phyloP scores from a whole-genome alignment of 2,797 vertebrate species.

The Enteromius radiatus region DNA sequence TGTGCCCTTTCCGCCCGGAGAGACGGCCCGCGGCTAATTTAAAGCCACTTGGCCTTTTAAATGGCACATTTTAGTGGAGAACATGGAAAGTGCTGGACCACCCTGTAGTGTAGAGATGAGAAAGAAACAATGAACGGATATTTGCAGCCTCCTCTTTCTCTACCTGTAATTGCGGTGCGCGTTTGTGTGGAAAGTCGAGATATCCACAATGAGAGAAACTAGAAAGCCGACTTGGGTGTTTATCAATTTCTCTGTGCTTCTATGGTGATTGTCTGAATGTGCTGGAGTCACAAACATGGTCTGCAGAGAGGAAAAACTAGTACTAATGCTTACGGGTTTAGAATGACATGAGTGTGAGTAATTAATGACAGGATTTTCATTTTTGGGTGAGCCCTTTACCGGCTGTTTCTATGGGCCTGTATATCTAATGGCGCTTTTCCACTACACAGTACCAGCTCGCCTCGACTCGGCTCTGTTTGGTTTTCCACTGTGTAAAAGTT shows the following conservation, averaged over 20 bases:
- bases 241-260: neutral
- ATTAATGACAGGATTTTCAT: too few species aligned
- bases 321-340: neutral
- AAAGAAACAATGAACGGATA: slow-evolving; percentile 28
- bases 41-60: slow-evolving; percentile 63
- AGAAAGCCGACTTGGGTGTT: neutral
- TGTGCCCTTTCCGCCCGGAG: slow-evolving; percentile 56
- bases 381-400: neutral
- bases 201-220: neutral
- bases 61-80: slow-evolving; percentile 57
- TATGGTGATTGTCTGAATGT: neutral
- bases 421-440: too few species aligned
- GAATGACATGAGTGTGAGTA: too few species aligned
- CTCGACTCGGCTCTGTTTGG: too few species aligned
- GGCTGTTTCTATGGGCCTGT: neutral
- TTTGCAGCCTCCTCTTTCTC: slow-evolving; percentile 21
- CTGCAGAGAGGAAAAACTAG: neutral
- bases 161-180: slow-evolving; percentile 9
- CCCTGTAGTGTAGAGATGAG: slow-evolving; percentile 29
- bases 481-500: too few species aligned
- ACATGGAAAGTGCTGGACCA: slow-evolving; percentile 50
- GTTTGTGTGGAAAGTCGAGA: neutral
- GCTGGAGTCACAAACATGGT: neutral
- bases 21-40: slow-evolving; percentile 55
- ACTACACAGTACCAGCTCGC: too few species aligned